Percentiles rank a stretch among this genome's conserved stretches.
phyloP scores from a whole-genome alignment of 2,797 vertebrate species.

The Gallinago solitaria region DNA sequence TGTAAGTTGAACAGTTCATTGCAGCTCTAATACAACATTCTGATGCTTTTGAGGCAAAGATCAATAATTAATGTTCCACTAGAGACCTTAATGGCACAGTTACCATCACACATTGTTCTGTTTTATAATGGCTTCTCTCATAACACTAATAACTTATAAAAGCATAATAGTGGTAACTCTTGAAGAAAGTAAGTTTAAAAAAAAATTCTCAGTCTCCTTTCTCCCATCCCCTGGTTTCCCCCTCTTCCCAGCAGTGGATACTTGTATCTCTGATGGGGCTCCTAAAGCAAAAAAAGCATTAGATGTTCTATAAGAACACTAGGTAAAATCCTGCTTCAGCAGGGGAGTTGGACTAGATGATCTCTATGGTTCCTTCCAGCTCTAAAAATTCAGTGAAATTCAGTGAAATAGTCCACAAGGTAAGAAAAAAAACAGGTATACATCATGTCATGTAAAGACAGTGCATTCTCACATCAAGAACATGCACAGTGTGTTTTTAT shows the following conservation, averaged over 20 bases:
- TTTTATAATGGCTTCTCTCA: constrained; percentile 24
- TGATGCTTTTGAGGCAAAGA: constrained; percentile 60
- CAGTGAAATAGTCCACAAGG: background rate
- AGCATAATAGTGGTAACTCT: constrained; percentile 21
- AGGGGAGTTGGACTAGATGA: too few species aligned
- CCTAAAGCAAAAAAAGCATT: background rate
- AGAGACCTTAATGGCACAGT: constrained; percentile 53
- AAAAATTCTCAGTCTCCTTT: background rate
- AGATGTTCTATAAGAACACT: background rate
- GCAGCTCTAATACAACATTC: constrained; percentile 28
- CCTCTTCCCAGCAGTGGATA: background rate
- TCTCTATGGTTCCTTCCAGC: too few species aligned
- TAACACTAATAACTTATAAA: constrained; percentile 52
- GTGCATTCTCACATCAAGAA: background rate
- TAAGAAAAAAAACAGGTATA: background rate
- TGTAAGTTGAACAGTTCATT: constrained; percentile 62
- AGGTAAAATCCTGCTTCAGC: background rate
- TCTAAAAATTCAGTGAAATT: background rate
- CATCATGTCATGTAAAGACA: background rate
- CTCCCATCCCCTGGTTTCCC: background rate
- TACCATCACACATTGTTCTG: constrained; percentile 41
- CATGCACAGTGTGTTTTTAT: background rate
- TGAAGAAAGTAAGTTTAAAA: constrained; percentile 1
- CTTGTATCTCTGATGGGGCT: background rate
- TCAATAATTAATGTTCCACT: constrained; percentile 66